Evolutionary conservation across 2,888 invertebrate species (phyloP), one percentile per base, ranked within the genome.

Genomic region (Drosophila nr. fundita): DNA sequence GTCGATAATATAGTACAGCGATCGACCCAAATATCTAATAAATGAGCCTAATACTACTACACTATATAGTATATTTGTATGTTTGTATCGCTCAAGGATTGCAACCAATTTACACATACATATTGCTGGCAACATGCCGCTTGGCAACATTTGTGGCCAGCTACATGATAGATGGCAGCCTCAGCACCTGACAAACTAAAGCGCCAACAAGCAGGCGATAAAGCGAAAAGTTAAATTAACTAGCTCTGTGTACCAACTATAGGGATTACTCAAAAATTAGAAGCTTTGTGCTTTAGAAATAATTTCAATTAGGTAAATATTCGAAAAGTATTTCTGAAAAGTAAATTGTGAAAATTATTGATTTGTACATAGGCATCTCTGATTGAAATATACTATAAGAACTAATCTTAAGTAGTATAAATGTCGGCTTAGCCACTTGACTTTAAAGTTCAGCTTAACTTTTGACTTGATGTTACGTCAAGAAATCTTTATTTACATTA

Each of bases 91-190:
- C 38, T 36, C 21, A 64, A 62, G 72, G 68, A 68, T 62, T 53
- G 57, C 49, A 11, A 13, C 29, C 49, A 30, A 27, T 42, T 36
- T 10, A 5, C 32, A 34, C 21, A 24, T 18, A 55, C 11, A 62
- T 62, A 54, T 64, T 42, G 53, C 42, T 45, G 15, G 34, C 49
- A 58, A 36, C 66, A 67, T 18, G 15, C 1, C 18, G 40, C 27
- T n/a, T 29, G 40, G 65, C 63, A 77, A 32, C 58, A 65, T 65
- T 50, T 59, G 53, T 34, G 32, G 68, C 42, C 13, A 32, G 68
- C 70, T 74, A 78, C 62, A 71, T 78, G 65, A 78, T 75, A 61
- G 71, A 78, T 75, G 53, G 62, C 38, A 55, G 48, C 42, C 55
- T 48, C 38, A 62, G 42, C 67, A 45, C 54, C 30, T 68, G 74